Evolutionary conservation across 2,113 vertebrate genomes (phyloP).

Genomic region (Pipra filicauda): DNA sequence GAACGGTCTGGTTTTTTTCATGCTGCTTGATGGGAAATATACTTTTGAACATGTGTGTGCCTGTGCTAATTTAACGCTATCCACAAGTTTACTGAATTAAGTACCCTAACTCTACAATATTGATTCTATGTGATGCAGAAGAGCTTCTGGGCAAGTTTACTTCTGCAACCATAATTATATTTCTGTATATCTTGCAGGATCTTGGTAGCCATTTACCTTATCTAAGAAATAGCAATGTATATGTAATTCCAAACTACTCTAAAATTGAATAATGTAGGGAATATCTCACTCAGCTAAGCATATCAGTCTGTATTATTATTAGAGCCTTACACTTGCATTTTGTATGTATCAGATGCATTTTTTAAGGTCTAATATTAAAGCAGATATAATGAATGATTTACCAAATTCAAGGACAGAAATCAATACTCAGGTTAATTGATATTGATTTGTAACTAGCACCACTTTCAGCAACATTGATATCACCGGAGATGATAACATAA

Average conservation of each 20-base stretch:
- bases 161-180: neutral
- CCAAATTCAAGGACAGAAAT: neutral
- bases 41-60: neutral
- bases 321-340: neutral
- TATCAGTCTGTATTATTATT: neutral
- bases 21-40: neutral
- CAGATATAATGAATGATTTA: neutral
- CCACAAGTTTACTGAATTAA: neutral
- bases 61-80: neutral
- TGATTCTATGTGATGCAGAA: neutral
- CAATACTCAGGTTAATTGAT: slow-evolving; percentile 40
- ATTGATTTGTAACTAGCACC: slow-evolving; percentile 29
- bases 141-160: neutral
- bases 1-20: neutral
- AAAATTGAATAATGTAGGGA: neutral
- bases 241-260: neutral
- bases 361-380: neutral
- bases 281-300: neutral
- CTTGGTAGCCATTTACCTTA: neutral
- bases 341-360: neutral
- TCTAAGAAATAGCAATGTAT: neutral
- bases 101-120: neutral
- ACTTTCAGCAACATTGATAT: neutral
- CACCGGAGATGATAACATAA: neutral
- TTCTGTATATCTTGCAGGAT: neutral